Conservation (phyloP, 2,888 invertebrate genomes). For the Meta bourneti region DNA sequence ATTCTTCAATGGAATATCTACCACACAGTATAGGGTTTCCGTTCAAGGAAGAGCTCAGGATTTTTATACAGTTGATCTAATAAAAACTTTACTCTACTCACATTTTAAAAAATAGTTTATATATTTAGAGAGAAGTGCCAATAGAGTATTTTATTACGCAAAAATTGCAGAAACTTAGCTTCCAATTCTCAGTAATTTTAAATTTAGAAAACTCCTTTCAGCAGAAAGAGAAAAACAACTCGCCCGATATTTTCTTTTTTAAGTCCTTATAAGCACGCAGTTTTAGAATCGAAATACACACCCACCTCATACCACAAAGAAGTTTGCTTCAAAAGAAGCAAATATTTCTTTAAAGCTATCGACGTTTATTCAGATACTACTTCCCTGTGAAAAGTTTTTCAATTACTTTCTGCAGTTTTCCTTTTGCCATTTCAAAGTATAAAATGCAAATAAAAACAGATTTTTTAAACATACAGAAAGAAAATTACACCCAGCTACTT, state of each 20-base stretch:
- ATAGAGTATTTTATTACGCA: slow-evolving; percentile 2
- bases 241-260: not conserved
- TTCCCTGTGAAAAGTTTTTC: slow-evolving; percentile 23
- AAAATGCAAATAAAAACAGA: slow-evolving; percentile 13
- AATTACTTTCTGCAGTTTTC: slow-evolving; percentile 16
- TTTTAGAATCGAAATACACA: slow-evolving; percentile 16
- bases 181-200: not conserved
- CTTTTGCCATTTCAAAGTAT: slow-evolving; percentile 8
- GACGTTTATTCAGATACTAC: slow-evolving; percentile 24
- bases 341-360: slow-evolving; percentile 35
- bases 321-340: slow-evolving; percentile 14
- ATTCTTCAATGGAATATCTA: not conserved
- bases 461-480: not conserved
- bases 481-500: not conserved
- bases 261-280: slow-evolving; percentile 7
- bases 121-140: not conserved
- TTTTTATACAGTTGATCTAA: too few species aligned
- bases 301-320: slow-evolving; percentile 12
- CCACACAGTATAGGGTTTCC: not conserved
- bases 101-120: not conserved
- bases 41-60: not conserved
- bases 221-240: not conserved
- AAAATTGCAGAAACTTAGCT: slow-evolving; percentile 1
- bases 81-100: not conserved
- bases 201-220: not conserved